phyloP scores from a whole-genome alignment of 2,797 vertebrate genomes.

The Staurois parvus region DNA sequence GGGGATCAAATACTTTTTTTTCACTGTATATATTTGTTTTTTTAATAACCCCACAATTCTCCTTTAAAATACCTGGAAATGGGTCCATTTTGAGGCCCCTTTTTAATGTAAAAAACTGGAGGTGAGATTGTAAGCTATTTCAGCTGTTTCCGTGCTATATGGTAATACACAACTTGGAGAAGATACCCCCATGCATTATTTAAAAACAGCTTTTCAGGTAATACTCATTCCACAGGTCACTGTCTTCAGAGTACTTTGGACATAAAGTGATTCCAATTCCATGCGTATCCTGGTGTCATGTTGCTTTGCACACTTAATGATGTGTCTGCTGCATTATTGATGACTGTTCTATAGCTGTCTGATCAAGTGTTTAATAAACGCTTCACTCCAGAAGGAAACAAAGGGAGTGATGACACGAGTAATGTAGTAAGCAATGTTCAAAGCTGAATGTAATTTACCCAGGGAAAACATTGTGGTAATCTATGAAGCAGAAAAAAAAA shows the following conservation, averaged over 20 bases:
- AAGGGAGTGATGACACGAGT: constrained; percentile 20
- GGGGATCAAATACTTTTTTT: too few species aligned
- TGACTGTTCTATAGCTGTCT: constrained; percentile 1
- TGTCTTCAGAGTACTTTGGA: constrained; percentile 2
- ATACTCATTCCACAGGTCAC: constrained; percentile 5
- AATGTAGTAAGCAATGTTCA: constrained; percentile 18
- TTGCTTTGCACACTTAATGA: constrained; percentile 29
- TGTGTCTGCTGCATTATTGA: constrained; percentile 55
- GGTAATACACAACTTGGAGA: neutral
- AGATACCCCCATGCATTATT: neutral
- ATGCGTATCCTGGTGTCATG: constrained; percentile 43
- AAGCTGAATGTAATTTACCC: neutral
- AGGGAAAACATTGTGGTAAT: neutral
- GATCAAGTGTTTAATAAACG: neutral
- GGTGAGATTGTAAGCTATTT: neutral
- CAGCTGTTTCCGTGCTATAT: neutral
- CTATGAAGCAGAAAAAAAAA: neutral
- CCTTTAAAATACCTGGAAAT: too few species aligned
- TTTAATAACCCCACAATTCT: too few species aligned
- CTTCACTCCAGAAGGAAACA: constrained; percentile 41
- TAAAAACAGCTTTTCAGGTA: neutral
- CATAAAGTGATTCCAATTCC: constrained; percentile 19
- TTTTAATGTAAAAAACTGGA: neutral
- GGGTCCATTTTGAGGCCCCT: too few species aligned
- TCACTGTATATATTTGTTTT: too few species aligned